Percentiles rank a stretch among this genome's conserved stretches.
Conservation (phyloP, 2,888 invertebrate genomes). For the Chalcosyrphus nemorum region DNA sequence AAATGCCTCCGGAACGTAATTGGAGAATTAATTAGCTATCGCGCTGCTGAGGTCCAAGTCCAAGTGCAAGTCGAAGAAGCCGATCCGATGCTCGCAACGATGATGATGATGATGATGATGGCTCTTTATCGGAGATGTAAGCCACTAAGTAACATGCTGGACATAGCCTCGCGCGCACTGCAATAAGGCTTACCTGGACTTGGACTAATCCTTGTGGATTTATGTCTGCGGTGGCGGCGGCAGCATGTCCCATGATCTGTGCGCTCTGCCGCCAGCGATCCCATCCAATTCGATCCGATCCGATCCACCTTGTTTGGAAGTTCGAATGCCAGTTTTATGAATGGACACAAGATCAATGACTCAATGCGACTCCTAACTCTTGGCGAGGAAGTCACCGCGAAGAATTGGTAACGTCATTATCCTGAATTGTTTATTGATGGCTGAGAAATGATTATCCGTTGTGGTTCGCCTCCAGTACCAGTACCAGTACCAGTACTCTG, state of each 20-base stretch:
- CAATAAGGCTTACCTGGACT: constrained; percentile 46
- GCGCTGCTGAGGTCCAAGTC: no score
- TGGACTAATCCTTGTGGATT: constrained; percentile 71
- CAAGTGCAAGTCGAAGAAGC: no score
- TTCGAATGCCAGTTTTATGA: constrained; percentile 71
- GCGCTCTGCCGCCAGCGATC: constrained; percentile 19
- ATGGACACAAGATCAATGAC: constrained; percentile 73
- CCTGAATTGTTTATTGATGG: constrained; percentile 73
- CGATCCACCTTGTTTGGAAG: constrained; percentile 72
- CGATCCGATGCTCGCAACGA: constrained; percentile 62
- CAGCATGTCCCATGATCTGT: constrained; percentile 28
- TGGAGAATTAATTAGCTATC: constrained; percentile 74
- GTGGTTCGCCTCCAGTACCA: neutral
- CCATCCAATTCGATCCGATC: constrained; percentile 32
- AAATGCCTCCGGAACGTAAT: constrained; percentile 72
- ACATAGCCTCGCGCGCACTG: constrained; percentile 12
- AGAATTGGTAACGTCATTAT: constrained; percentile 73
- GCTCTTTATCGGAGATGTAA: constrained; percentile 72
- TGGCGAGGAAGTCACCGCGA: constrained; percentile 65
- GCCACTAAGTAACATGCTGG: constrained; percentile 66
- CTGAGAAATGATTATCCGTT: constrained; percentile 72
- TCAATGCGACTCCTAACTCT: constrained; percentile 71
- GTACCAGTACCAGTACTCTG: no score
- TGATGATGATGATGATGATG: constrained; percentile 70
- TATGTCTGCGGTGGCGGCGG: constrained; percentile 64